Conservation (phyloP, 2,888 invertebrate genomes). For the Watsonalla binaria region DNA sequence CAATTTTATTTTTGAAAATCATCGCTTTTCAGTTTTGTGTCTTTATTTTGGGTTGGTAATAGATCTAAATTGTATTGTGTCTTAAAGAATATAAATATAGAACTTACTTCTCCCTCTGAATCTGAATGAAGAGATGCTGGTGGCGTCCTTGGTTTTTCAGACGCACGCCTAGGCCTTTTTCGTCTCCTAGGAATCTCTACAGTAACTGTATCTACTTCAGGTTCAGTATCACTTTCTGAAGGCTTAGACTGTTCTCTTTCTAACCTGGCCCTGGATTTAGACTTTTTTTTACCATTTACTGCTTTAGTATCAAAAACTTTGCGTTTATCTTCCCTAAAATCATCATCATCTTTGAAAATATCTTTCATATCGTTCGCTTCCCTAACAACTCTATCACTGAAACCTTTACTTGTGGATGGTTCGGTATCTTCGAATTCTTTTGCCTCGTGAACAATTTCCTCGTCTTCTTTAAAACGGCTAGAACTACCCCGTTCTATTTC, state of each 20-base stretch:
- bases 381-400: constrained; percentile 34
- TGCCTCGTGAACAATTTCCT: constrained; percentile 25
- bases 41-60: too few relatives aligned
- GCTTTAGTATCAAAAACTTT: constrained; percentile 50
- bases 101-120: constrained; percentile 64
- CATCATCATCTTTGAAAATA: constrained; percentile 32
- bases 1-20: too few relatives aligned
- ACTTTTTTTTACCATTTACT: constrained; percentile 46
- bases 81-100: too few relatives aligned
- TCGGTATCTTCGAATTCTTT: constrained; percentile 21
- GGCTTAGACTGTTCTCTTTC: constrained; percentile 74
- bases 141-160: constrained; percentile 68
- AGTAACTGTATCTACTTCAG: constrained; percentile 69
- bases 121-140: constrained; percentile 67
- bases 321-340: constrained; percentile 50
- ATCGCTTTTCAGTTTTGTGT: too few relatives aligned
- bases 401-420: constrained; percentile 39
- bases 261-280: constrained; percentile 65
- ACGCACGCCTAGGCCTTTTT: constrained; percentile 61
- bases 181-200: constrained; percentile 71
- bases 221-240: constrained; percentile 70
- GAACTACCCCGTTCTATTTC: constrained; percentile 69
- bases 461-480: constrained; percentile 45
- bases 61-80: too few relatives aligned
- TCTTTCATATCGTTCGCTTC: constrained; percentile 23